Base-by-base conservation (phyloP, 2,113 vertebrate species). In the Zeus faber region DNA sequence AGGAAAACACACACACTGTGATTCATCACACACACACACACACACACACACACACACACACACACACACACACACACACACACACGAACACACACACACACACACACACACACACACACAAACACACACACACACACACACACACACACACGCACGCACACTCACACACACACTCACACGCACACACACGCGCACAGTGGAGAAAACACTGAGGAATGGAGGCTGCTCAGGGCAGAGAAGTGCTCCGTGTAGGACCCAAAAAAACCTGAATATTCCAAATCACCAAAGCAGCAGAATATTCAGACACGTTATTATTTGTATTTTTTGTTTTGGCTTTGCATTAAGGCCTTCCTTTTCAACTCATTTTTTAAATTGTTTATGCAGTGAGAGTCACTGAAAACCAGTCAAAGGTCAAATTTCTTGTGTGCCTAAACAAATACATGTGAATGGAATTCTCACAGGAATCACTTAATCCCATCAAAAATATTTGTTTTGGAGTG, bases 21-120 rank as follows among this genome's bases (percentile, higher is more conserved):
- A 76, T 47, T 78, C 70, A 69, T 58, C 64, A 35, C 43, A 53
- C 23, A 60, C 33, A 54, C 24, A 41, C 33, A 49, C 37, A 40
- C 33, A 39, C 37, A 39, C 6, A 39, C 37, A 39, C 37, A 14
- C 37, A 39, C 37, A 41, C 16, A 41, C 39, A 41, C 6, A 41
- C 27, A 29, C 4, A 29, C 27, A 29, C 27, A 29, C 8, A 29
- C 4, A 4, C 27, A 29, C 8, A 29, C 8, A 29, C 4, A 29
- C 27, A 29, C 27, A 29, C 4, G 4, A 29, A 9, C 27, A 29
- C 27, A 29, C 8, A 29, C 27, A 29, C 27, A 9, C 4, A 29
- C 27, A 29, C 27, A 29, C 27, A 4, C 27, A 29, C 27, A 9
- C 27, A 29, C 27, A 29, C 27, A 29, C 27, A 9, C 27, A 29